phyloP scores from a whole-genome alignment of 2,888 invertebrate genomes.

The Julus scandinavius region DNA sequence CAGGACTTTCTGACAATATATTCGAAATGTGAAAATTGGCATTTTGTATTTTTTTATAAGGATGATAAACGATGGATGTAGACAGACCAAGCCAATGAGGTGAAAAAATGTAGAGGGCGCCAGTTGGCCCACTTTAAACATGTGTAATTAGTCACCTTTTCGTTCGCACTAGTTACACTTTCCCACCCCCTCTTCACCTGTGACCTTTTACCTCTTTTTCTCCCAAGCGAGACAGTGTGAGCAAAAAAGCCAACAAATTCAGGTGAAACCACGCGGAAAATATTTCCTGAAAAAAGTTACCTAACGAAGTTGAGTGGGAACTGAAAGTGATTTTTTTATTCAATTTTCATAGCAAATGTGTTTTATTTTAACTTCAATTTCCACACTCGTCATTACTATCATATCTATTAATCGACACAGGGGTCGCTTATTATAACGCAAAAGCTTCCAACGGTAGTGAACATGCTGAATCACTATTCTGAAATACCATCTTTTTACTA shows the following conservation, averaged over 20 bases:
- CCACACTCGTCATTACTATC: not conserved
- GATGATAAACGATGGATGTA: not conserved
- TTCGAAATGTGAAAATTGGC: not conserved
- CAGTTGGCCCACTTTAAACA: constrained; percentile 30
- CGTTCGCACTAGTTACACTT: constrained; percentile 35
- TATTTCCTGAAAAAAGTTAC: not conserved
- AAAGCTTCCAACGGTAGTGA: not conserved
- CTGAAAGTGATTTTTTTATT: not conserved
- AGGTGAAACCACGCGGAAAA: constrained; percentile 30
- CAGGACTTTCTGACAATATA: not conserved
- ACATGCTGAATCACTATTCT: not conserved
- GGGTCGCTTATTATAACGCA: not conserved
- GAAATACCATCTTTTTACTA: not conserved
- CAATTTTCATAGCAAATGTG: not conserved
- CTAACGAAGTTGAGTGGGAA: not conserved
- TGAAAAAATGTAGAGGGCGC: constrained; percentile 27
- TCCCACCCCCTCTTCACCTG: constrained; percentile 34
- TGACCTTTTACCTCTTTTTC: constrained; percentile 17
- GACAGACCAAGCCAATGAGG: not conserved
- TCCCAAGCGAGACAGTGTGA: not conserved
- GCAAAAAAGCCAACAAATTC: not conserved
- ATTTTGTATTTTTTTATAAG: not conserved
- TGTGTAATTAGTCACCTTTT: constrained; percentile 35
- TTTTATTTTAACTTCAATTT: not conserved
- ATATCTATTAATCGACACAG: not conserved